Evolutionary conservation across 2,113 vertebrate genomes (phyloP), one percentile per base, ranked within the genome.

Genomic region (Tichodroma muraria): DNA sequence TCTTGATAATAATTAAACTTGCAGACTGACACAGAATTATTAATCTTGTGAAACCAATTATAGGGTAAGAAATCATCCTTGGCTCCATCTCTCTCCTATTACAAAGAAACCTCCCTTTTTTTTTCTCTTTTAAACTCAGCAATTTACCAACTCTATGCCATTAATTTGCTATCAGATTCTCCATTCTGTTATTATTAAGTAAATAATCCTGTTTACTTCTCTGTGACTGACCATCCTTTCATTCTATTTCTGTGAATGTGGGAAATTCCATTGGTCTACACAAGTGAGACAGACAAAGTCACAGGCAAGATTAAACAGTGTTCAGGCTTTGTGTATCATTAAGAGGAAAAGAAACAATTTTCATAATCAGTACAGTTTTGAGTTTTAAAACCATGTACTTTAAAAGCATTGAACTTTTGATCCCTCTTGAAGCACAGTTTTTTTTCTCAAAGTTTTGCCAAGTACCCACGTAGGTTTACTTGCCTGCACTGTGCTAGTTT

Each of bases 1-100:
- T 73, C 82, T 72, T 76, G 82, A 65, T 71, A 91, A 90, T 81
- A 94, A 89, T 89, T 95, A 90, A 85, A 84, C 40, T 84, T 88
- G 44, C 61, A 88, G 69, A 86, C 24, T 89, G 82, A 91, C 30
- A 70, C 8, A 89, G 86, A 84, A 64, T 89, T 80, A 96, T 84
- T 91, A 79, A 94, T 89, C 64, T 91, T 73, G 30, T 72, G 80
- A 93, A 96, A 95, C 20, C 50, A 90, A 88, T 93, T 88, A 92
- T 14, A 77, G 78, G 27, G 56, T 80, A 94, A 95, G 70, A 89
- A 94, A 45, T 75, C 59, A 85, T 72, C 73, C 40, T 47, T 77
- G 61, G 64, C 38, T 86, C 80, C 4, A 81, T 91, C 27, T 50
- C 50, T 88, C 40, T n/a, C 28, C 24, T 54, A 44, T 61, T 66